A percentile compares a stretch with the other conserved stretches of the same genome.
phyloP scores from a whole-genome alignment of 2,113 vertebrate species.

The Balaeniceps rex region DNA sequence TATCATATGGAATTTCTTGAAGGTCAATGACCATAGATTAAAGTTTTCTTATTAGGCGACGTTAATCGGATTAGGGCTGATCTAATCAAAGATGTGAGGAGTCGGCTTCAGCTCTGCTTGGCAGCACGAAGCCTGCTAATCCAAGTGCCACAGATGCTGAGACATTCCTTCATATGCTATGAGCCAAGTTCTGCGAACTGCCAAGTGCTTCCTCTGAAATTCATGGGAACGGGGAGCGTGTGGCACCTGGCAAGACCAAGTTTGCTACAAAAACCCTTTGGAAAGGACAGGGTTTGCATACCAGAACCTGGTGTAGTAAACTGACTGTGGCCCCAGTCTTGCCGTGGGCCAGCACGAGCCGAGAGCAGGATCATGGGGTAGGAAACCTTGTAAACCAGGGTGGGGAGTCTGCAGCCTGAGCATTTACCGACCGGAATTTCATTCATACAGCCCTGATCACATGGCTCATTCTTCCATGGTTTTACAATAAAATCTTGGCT shows the following conservation, averaged over 20 bases:
- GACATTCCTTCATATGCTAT: neutral
- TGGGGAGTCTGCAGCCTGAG: neutral
- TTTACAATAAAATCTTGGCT: neutral
- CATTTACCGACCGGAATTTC: neutral
- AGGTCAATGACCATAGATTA: neutral
- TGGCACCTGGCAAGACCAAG: neutral
- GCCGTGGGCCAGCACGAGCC: neutral
- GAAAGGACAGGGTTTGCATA: neutral
- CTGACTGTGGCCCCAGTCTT: neutral
- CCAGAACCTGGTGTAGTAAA: neutral
- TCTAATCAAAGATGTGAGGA: neutral
- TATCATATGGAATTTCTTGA: neutral
- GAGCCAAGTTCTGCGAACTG: slow-evolving; percentile 3
- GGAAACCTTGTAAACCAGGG: neutral
- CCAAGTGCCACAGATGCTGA: neutral
- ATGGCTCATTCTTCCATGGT: neutral
- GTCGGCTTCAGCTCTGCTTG: neutral
- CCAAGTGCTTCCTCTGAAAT: slow-evolving; percentile 1
- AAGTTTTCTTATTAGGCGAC: neutral
- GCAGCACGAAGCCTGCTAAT: neutral
- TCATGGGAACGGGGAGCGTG: neutral
- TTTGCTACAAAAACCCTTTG: neutral
- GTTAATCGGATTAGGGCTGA: neutral
- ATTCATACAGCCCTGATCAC: neutral
- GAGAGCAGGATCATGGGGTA: rapidly evolving